Base-by-base conservation (phyloP, 2,888 invertebrate genomes). In the Diploptera punctata region DNA sequence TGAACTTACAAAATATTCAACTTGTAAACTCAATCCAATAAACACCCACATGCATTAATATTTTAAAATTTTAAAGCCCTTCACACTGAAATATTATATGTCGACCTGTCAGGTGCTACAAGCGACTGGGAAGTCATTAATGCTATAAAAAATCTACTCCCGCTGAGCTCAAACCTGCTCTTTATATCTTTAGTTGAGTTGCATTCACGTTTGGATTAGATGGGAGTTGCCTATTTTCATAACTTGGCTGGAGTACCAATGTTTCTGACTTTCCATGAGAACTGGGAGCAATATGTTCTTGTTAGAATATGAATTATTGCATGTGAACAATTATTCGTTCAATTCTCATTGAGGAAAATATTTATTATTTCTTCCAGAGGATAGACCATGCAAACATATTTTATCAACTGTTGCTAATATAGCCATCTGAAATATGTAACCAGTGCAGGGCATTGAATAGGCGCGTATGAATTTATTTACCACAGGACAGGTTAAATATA, bases 1-100 rank as follows among this genome's bases (percentile, higher is more conserved):
- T 57, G 29, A 31, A 57, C 57, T 57, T 29, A 57, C 57, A 57
- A n/a, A 16, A 57, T 29, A 57, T 54, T 21, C 10, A 16, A 16
- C 24, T 7, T 29, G 31, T 29, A 52, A 52, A 24, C 7, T 33
- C 10, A 33, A 7, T 33, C 7, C 7, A 33, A 33, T 33, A 33
- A 33, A 33, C 57, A 31, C 57, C 57, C 57, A 29, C 57, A 16
- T 16, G n/a, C 29, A 13, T 16, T 57, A 52, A 24, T 52, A 52
- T 13, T 21, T 52, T 52, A 52, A 33, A 7, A n/a, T 47, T 21
- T 24, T 52, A 24, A 21, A 19, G 7, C 33, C 33, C 1, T 52
- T 24, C 24, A 52, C 19, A 52, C 49, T 52, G 3, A 52, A 18
- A n/a, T n/a, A 33, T 33, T 33, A 52, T 52, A 52, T 19, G 10